Conservation (phyloP, 2,888 invertebrate species). For the Rapana venosa region DNA sequence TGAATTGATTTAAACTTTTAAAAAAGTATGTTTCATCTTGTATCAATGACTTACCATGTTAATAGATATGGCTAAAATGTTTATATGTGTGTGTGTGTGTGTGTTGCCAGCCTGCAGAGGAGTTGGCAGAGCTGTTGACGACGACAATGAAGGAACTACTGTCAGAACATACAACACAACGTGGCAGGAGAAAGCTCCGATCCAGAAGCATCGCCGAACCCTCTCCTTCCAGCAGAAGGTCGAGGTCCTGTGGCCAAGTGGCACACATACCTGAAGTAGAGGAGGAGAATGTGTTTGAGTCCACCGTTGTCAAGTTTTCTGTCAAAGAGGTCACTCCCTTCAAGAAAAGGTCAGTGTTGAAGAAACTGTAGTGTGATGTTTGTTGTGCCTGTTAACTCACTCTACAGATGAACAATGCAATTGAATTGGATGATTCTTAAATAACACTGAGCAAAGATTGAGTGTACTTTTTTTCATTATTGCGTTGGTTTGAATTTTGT, state of each 20-base stretch:
- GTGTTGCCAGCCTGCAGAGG: constrained; percentile 9
- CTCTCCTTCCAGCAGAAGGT: not conserved
- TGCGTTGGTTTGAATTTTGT: too few species aligned
- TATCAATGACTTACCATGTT: too few species aligned
- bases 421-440: too few species aligned
- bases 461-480: too few species aligned
- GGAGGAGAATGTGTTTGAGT: constrained; percentile 37
- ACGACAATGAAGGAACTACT: constrained; percentile 35
- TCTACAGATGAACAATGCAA: too few species aligned
- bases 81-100: not conserved
- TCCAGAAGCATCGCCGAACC: not conserved
- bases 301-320: constrained; percentile 36
- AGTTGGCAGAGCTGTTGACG: constrained; percentile 37
- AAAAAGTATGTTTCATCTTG: too few species aligned
- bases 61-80: not conserved
- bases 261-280: not conserved
- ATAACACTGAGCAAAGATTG: too few species aligned
- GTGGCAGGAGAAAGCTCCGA: not conserved
- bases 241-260: not conserved
- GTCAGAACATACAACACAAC: not conserved
- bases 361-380: too few species aligned
- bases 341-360: constrained; percentile 35
- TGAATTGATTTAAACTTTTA: too few species aligned
- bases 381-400: too few species aligned
- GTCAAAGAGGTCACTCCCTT: constrained; percentile 41